Percentiles rank a stretch among this genome's conserved stretches.
Conservation (phyloP, 2,113 vertebrate species). For the Zootoca vivipara region DNA sequence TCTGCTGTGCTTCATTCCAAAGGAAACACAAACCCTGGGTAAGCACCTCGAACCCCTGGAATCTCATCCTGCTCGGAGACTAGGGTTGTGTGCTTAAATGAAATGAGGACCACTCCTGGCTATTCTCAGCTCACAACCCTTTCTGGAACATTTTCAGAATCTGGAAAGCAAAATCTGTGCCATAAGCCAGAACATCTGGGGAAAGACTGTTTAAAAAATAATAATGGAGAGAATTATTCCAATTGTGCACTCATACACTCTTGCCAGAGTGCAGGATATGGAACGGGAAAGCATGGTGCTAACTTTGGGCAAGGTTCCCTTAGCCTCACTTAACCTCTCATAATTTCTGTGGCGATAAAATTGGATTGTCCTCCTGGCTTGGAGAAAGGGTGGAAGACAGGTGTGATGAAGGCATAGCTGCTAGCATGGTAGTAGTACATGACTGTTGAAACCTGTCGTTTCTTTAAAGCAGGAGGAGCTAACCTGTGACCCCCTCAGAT, state of each 20-base stretch:
- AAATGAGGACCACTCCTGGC: constrained; percentile 38
- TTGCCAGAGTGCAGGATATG: neutral
- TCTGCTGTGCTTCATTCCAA: too few relatives aligned
- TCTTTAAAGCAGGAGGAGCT: too few relatives aligned
- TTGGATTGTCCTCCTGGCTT: neutral
- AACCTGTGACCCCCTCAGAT: too few relatives aligned
- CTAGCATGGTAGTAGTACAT: neutral
- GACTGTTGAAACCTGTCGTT: too few relatives aligned
- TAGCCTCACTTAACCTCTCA: neutral
- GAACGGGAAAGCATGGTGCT: too few relatives aligned
- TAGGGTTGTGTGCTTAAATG: neutral
- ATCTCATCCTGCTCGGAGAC: too few relatives aligned
- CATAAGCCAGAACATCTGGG: constrained; percentile 48
- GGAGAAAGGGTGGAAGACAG: neutral
- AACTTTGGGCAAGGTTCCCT: neutral
- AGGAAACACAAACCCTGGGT: too few relatives aligned
- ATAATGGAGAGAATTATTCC: neutral
- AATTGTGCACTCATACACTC: neutral
- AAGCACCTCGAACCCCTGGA: too few relatives aligned
- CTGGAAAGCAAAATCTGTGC: constrained; percentile 35
- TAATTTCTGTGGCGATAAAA: neutral
- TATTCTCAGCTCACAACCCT: constrained; percentile 1
- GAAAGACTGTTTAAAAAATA: neutral
- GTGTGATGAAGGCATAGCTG: neutral
- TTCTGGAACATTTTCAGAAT: constrained; percentile 50